phyloP scores from a whole-genome alignment of 2,113 vertebrate genomes.

The Ceyx melanurus region DNA sequence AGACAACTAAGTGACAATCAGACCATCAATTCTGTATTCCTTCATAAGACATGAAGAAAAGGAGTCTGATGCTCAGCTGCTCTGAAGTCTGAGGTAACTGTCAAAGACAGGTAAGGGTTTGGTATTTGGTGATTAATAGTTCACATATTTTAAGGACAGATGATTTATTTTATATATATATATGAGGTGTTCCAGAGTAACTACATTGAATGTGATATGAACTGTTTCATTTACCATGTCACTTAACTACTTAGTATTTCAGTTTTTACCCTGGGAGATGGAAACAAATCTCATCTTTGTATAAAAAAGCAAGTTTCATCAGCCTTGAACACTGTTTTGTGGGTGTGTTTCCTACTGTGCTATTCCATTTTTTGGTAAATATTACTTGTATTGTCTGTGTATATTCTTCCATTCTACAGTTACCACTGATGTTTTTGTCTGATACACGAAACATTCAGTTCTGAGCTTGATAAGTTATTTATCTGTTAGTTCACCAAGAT shows the following conservation, averaged over 20 bases:
- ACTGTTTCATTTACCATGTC: neutral
- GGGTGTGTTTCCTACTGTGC: neutral
- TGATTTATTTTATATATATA: neutral
- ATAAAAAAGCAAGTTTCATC: neutral
- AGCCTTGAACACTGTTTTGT: neutral
- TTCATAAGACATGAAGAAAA: neutral
- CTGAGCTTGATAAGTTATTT: neutral
- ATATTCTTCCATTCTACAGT: neutral
- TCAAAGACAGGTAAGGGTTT: neutral
- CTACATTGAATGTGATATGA: neutral
- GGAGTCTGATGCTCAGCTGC: neutral
- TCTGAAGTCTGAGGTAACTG: neutral
- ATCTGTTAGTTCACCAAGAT: neutral
- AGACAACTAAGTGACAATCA: neutral
- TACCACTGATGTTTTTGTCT: neutral
- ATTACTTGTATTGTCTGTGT: neutral
- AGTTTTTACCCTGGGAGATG: neutral
- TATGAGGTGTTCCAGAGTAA: neutral
- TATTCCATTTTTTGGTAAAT: neutral
- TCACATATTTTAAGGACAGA: neutral
- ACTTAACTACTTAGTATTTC: neutral
- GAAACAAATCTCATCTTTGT: neutral
- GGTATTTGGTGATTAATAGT: neutral
- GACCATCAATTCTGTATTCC: neutral
- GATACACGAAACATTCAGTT: neutral